These are phyloP conservation scores for Rousettus madagascariensis DNA, from an alignment of 2,797 vertebrate species.

Conservation along the genomic window DNA sequence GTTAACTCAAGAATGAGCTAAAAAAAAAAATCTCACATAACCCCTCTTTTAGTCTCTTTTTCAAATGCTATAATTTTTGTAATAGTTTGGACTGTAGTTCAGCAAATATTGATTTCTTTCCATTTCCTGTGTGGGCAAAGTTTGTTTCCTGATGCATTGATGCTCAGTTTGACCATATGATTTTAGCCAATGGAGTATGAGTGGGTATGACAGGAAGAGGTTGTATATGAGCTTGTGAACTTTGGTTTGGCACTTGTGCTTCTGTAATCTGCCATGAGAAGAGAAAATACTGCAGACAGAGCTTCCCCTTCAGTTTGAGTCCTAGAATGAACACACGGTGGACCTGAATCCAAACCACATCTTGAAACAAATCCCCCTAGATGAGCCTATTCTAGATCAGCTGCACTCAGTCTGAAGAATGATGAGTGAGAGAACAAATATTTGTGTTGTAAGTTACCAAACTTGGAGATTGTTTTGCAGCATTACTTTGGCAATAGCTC, in stretches of 20 bases:
- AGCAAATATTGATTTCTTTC: neutral
- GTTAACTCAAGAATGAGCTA: neutral
- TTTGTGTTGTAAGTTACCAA: neutral
- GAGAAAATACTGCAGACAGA: neutral
- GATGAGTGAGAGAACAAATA: neutral
- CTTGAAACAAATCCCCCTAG: neutral
- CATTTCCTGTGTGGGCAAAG: neutral
- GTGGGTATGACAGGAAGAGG: neutral
- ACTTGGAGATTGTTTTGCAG: neutral
- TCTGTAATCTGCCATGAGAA: neutral
- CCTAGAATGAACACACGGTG: neutral
- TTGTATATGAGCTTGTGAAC: neutral
- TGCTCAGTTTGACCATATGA: neutral
- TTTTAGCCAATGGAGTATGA: neutral
- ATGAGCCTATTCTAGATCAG: neutral
- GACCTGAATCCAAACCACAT: neutral
- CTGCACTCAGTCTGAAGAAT: neutral
- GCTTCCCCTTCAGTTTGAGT: neutral
- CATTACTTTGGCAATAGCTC: neutral
- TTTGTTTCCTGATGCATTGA: neutral
- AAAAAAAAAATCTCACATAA: neutral
- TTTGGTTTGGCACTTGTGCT: neutral
- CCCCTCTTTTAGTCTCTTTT: neutral
- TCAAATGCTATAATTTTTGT: neutral
- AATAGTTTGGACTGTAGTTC: neutral